These are phyloP conservation scores for Bombus affinis DNA, from an alignment of 1,140 invertebrate species.

Conservation along the genomic window DNA sequence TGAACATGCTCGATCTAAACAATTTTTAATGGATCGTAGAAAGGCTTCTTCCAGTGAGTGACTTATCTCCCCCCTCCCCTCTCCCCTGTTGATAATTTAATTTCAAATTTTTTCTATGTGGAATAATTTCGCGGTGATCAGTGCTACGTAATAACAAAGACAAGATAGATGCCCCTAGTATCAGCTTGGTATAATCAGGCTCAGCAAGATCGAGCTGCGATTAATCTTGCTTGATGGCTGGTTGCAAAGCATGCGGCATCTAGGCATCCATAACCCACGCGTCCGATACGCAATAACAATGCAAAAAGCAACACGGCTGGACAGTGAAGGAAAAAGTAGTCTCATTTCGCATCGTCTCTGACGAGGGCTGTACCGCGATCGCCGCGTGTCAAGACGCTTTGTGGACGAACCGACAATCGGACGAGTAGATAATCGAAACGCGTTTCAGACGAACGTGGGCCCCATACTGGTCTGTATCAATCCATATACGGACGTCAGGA, in stretches of 20 bases:
- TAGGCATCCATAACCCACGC: constrained; percentile 22
- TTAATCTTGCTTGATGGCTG: neutral
- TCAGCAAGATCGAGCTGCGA: neutral
- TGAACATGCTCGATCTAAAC: neutral
- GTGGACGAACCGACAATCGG: neutral
- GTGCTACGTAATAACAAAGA: constrained; percentile 2
- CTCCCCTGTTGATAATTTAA: neutral
- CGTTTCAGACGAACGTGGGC: constrained; percentile 94
- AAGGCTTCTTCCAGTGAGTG: neutral
- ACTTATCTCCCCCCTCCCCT: too few species aligned
- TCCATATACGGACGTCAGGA: constrained; percentile 93
- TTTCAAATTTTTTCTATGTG: neutral
- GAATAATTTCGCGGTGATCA: neutral
- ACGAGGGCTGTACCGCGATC: neutral
- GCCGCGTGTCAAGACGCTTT: neutral
- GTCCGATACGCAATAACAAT: constrained; percentile 21
- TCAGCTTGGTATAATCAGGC: constrained; percentile 2
- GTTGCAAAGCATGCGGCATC: constrained; percentile 2
- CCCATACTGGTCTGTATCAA: constrained; percentile 95
- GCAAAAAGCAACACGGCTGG: neutral
- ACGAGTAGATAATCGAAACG: constrained; percentile 22
- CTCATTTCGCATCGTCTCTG: neutral
- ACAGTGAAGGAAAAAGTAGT: constrained; percentile 5
- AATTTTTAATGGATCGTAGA: neutral
- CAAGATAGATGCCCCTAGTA: neutral